A percentile compares a stretch with the other conserved stretches of the same genome.
Conservation (phyloP, 2,797 vertebrate genomes). For the Nasua narica region DNA sequence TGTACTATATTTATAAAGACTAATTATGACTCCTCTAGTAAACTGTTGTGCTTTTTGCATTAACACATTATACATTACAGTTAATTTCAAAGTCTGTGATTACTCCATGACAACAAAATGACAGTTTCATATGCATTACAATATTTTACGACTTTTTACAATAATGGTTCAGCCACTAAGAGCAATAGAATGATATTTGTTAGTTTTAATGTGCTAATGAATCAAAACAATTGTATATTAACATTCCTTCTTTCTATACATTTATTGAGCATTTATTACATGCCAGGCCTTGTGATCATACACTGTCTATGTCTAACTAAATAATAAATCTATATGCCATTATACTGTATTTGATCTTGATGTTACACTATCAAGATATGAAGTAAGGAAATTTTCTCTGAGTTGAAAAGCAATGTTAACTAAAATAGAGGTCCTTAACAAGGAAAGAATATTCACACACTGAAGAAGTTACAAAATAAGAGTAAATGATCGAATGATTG, state of each 20-base stretch:
- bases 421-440: background rate
- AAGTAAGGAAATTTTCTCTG: background rate
- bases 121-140: background rate
- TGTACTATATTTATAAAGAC: constrained; percentile 26
- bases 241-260: background rate
- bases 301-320: background rate
- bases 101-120: background rate
- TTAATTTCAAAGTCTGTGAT: background rate
- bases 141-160: background rate
- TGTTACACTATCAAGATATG: background rate
- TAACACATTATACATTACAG: background rate
- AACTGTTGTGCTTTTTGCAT: background rate
- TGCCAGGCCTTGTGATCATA: background rate
- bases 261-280: background rate
- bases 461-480: background rate
- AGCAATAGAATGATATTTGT: background rate
- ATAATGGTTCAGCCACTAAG: background rate
- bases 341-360: background rate
- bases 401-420: constrained; percentile 1
- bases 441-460: background rate
- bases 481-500: background rate
- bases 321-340: background rate
- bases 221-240: background rate
- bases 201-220: constrained; percentile 11
- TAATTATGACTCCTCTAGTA: background rate